Conservation (phyloP, 2,113 vertebrate genomes). For the Rattus norvegicus region DNA sequence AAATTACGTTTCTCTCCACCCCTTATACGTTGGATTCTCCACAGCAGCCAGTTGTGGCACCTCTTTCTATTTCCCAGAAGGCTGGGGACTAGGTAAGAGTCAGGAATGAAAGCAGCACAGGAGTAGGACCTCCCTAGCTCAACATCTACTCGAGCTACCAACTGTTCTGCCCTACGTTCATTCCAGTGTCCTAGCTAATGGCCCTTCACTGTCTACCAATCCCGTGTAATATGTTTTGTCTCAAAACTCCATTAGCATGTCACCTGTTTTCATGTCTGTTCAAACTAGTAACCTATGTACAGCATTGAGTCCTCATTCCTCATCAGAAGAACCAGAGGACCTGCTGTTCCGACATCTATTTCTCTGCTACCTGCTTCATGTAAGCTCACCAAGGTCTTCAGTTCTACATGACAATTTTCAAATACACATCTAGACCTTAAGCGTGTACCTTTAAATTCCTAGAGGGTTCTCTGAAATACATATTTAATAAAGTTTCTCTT, state of each 20-base stretch:
- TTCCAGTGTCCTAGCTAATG: not conserved
- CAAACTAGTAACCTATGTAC: not conserved
- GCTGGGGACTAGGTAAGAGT: not conserved
- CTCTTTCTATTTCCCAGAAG: rapidly evolving
- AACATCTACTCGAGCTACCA: not conserved
- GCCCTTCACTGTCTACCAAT: not conserved
- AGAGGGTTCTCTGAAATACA: not conserved
- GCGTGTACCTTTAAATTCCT: not conserved
- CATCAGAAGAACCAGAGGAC: not conserved
- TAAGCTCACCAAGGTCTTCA: not conserved
- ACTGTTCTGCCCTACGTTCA: not conserved
- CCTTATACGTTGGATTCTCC: not conserved
- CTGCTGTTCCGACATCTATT: not conserved
- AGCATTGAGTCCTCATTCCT: not conserved
- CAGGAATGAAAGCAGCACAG: not conserved
- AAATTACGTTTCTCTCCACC: not conserved
- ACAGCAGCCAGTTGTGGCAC: not conserved
- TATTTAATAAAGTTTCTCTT: not conserved
- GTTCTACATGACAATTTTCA: not conserved
- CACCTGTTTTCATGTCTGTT: not conserved
- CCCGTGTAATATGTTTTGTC: not conserved
- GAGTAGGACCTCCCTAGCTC: not conserved
- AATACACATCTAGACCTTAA: not conserved
- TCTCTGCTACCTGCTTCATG: not conserved
- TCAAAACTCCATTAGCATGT: not conserved